phyloP scores from a whole-genome alignment of 2,113 vertebrate species.

The Emydura subglobosa region DNA sequence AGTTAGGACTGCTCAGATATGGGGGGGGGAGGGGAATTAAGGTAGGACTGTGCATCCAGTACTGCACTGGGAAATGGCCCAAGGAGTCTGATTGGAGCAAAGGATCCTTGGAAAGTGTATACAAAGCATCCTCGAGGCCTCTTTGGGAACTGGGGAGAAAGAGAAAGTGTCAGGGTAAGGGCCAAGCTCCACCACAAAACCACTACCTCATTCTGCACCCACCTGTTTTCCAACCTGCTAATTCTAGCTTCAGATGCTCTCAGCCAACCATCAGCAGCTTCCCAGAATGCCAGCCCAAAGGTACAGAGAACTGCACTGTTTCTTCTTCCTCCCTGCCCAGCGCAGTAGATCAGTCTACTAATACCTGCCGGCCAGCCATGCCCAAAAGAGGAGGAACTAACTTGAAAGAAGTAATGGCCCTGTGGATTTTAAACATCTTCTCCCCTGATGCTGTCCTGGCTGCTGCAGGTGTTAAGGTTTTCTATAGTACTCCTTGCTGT shows the following conservation, averaged over 20 bases:
- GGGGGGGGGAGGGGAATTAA: not conserved
- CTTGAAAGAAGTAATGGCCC: not conserved
- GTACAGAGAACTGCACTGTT: not conserved
- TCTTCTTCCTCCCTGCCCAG: not conserved
- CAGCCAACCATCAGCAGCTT: not conserved
- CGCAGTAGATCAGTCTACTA: not conserved
- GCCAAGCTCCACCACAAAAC: not conserved
- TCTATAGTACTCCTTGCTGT: not conserved
- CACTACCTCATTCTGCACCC: not conserved
- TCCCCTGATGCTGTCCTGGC: not conserved
- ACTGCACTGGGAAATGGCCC: not conserved
- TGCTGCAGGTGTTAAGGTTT: not conserved
- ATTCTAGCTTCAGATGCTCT: not conserved
- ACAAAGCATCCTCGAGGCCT: not conserved
- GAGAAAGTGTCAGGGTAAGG: not conserved
- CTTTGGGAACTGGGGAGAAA: conserved; percentile 24
- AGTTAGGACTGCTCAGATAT: not conserved
- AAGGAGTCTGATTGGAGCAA: not conserved
- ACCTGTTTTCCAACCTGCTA: conserved; percentile 8
- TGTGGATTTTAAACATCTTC: not conserved
- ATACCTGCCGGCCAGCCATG: not conserved
- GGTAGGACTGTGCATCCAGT: not conserved
- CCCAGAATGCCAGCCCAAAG: not conserved
- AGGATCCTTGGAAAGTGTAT: conserved; percentile 18
- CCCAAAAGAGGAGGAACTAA: not conserved